Evolutionary conservation across 1,140 invertebrate genomes (phyloP).

Genomic region (Doryteuthis pealeii): DNA sequence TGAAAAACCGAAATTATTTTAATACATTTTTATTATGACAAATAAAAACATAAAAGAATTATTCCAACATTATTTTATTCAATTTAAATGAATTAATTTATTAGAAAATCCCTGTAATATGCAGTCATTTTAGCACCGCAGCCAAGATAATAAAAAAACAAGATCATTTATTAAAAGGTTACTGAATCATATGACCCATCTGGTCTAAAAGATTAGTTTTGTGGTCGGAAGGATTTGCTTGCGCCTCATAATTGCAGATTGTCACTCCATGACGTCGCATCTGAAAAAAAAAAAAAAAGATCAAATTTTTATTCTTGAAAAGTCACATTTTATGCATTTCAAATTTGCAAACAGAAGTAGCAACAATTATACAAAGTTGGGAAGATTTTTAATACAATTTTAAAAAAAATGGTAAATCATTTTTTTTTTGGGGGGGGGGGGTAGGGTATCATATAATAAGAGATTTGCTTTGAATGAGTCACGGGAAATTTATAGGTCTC

Average conservation of each 20-base stretch:
- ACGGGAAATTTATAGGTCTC: too few relatives aligned
- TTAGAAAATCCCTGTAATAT: too few relatives aligned
- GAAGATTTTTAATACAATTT: neutral
- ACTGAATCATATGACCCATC: constrained; percentile 66
- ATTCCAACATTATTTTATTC: too few relatives aligned
- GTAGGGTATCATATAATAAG: neutral
- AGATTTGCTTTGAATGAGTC: neutral
- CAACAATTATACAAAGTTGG: neutral
- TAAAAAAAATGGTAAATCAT: neutral
- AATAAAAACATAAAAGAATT: too few relatives aligned
- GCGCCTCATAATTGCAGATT: constrained; percentile 85
- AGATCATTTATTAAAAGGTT: constrained; percentile 5
- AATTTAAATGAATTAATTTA: too few relatives aligned
- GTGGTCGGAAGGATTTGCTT: constrained; percentile 82
- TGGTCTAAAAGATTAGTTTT: constrained; percentile 71
- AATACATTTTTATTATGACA: too few relatives aligned
- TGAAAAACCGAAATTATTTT: too few relatives aligned
- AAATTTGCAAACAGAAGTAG: neutral
- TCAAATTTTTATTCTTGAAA: too few relatives aligned
- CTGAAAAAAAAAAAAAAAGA: constrained; percentile 42
- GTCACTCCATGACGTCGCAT: constrained; percentile 82
- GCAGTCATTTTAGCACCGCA: too few relatives aligned
- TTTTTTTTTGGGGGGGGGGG: neutral
- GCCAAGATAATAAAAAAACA: too few relatives aligned
- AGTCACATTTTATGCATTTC: neutral